Evolutionary conservation across 2,113 vertebrate species (phyloP).

Genomic region (Hiodon alosoides): DNA sequence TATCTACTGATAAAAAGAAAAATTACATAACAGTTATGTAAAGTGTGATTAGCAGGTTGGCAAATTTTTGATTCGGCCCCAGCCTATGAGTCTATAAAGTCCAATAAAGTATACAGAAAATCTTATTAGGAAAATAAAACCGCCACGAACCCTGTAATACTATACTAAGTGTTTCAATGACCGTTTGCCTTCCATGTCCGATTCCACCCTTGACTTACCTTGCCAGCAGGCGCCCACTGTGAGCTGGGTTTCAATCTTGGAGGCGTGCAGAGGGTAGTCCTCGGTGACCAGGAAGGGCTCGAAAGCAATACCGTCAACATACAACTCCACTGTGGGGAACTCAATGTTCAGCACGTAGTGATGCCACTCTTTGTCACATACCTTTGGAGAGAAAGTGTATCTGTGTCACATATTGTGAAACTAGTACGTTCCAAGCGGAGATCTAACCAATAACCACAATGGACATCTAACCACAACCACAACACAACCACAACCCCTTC

Average conservation of each 20-base stretch:
- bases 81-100: neutral
- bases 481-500: too few species aligned
- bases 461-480: too few species aligned
- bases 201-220: conserved; percentile 61
- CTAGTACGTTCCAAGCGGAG: too few species aligned
- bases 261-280: conserved; percentile 85
- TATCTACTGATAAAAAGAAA: too few species aligned
- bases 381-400: conserved; percentile 54
- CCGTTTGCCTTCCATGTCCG: too few species aligned
- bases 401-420: neutral
- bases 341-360: conserved; percentile 92
- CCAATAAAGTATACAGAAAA: neutral
- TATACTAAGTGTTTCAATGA: too few species aligned
- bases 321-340: conserved; percentile 76
- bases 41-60: too few species aligned
- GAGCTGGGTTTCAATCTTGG: conserved; percentile 83
- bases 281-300: conserved; percentile 93
- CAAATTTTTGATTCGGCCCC: too few species aligned
- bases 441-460: too few species aligned
- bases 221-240: conserved; percentile 96
- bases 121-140: too few species aligned
- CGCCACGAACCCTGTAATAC: too few species aligned
- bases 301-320: conserved; percentile 79
- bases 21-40: too few species aligned
- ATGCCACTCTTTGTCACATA: conserved; percentile 95